Conservation (phyloP, 2,113 vertebrate genomes). For the Microtus montanus region DNA sequence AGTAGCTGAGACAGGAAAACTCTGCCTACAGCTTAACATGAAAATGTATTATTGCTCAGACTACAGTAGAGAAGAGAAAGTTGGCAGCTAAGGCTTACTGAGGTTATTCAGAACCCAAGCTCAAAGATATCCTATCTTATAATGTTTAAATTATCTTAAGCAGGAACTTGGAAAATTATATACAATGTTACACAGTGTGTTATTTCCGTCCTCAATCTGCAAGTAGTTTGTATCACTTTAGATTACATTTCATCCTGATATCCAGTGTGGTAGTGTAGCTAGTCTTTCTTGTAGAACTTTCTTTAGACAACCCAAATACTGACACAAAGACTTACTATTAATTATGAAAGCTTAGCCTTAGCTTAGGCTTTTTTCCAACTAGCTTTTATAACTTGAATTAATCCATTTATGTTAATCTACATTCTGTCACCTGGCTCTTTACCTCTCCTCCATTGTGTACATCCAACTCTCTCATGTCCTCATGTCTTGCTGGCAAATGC, state of each 20-base stretch:
- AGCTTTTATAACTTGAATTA: background rate
- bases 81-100: background rate
- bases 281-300: background rate
- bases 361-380: background rate
- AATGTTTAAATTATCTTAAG: background rate
- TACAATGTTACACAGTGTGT: background rate
- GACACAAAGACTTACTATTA: background rate
- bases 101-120: background rate
- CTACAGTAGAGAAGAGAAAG: background rate
- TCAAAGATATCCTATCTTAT: background rate
- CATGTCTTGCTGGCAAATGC: background rate
- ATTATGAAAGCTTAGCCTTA: background rate
- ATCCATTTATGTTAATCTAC: background rate
- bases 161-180: background rate
- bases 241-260: background rate
- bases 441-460: background rate
- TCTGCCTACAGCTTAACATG: background rate
- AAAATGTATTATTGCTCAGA: background rate
- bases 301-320: background rate
- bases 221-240: background rate
- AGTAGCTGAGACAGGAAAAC: no score
- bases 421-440: background rate
- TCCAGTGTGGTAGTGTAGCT: background rate
- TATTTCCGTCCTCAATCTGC: background rate
- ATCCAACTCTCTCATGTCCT: background rate